A percentile compares a stretch with the other conserved stretches of the same genome.
Evolutionary conservation across 2,888 invertebrate species (phyloP).

Genomic region (Apodemia zela): DNA sequence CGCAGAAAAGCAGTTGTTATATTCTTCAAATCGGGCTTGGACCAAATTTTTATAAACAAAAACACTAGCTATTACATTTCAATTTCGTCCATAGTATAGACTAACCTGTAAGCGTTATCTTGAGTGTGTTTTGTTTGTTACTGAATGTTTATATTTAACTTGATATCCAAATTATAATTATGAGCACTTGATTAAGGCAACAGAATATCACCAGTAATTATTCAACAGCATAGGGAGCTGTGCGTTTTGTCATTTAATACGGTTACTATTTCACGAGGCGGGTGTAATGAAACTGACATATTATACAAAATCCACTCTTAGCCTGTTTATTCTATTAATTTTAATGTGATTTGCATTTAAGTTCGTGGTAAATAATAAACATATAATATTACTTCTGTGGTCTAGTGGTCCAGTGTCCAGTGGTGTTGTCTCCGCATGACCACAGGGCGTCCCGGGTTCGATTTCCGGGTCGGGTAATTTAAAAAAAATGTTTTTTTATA

Average conservation of each 20-base stretch:
- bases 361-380: neutral
- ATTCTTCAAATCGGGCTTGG: too few relatives aligned
- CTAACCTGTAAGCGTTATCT: too few relatives aligned
- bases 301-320: slow-evolving; percentile 47
- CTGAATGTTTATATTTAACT: neutral
- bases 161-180: neutral
- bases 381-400: too few relatives aligned
- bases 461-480: too few relatives aligned
- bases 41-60: too few relatives aligned
- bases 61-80: too few relatives aligned
- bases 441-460: too few relatives aligned
- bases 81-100: too few relatives aligned
- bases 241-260: slow-evolving; percentile 36
- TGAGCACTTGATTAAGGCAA: neutral
- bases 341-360: slow-evolving; percentile 16
- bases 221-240: slow-evolving; percentile 34
- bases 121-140: neutral
- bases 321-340: slow-evolving; percentile 53
- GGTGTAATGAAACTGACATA: slow-evolving; percentile 44
- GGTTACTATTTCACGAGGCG: slow-evolving; percentile 38
- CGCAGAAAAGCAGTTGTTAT: too few relatives aligned
- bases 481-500: too few relatives aligned
- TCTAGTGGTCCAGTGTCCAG: too few relatives aligned
- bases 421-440: too few relatives aligned
- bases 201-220: slow-evolving; percentile 19